phyloP scores from a whole-genome alignment of 2,797 vertebrate genomes.

The Artibeus jamaicensis region DNA sequence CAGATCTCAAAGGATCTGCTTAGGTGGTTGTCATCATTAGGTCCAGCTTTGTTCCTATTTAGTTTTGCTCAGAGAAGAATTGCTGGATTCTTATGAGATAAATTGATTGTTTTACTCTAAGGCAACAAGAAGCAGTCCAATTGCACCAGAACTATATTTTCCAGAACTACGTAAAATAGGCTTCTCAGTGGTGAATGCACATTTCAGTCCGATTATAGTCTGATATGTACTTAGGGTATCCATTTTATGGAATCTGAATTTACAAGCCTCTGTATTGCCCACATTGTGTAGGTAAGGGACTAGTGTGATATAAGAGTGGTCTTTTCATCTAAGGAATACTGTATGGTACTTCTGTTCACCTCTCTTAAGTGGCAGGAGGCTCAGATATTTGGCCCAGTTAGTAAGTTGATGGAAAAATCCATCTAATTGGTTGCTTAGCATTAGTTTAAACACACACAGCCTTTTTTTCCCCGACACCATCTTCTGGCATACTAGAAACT shows the following conservation, averaged over 20 bases:
- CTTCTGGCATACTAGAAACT: background rate
- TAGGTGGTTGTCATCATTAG: background rate
- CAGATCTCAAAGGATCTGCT: background rate
- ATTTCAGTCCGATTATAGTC: background rate
- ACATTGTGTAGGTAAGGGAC: background rate
- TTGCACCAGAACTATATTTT: background rate
- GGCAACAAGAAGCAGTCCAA: background rate
- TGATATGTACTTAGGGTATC: background rate
- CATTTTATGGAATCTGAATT: background rate
- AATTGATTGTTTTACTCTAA: background rate
- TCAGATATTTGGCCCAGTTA: background rate
- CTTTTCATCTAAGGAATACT: background rate
- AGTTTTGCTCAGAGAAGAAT: constrained; percentile 5
- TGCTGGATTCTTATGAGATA: background rate
- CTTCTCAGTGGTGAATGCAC: background rate
- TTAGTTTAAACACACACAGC: background rate
- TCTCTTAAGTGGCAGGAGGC: background rate
- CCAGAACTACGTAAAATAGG: background rate
- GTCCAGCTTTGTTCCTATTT: background rate
- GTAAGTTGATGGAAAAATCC: background rate
- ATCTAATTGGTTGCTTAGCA: background rate
- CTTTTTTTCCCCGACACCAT: background rate
- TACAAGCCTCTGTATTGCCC: background rate
- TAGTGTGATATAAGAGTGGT: background rate
- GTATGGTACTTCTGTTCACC: background rate